Base-by-base conservation (phyloP, 2,888 invertebrate genomes). In the Leptura quadrifasciata region DNA sequence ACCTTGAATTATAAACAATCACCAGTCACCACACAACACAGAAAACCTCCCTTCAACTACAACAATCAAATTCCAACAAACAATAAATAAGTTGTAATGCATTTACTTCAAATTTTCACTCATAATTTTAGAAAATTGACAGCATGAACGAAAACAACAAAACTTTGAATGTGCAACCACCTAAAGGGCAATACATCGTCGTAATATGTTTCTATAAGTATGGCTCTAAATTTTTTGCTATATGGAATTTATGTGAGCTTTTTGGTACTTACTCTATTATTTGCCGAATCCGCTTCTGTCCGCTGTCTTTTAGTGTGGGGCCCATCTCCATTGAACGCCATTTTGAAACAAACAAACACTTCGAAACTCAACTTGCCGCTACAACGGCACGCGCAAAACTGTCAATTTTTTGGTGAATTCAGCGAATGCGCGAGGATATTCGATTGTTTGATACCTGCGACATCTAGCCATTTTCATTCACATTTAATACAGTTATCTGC, bases 281-380 rank as follows among this genome's bases (percentile, higher is more conserved):
- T 90, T 73, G 87, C 88, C 39, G 89, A 84, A 81, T 90, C 90
- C 71, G 87, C 85, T 81, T 90, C 90, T 75, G 89, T 89, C 80
- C 90, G 87, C 82, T 89, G 90, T 84, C 90, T 86, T 88, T 90
- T 90, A 82, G 87, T 88, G 81, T 89, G 89, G 78, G 90, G 90
- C 80, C 92, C 92, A 91, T 93, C 92, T 88, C 93, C 93, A 91
- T 93, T 93, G 91, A 93, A 93, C 92, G 93, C 93, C 93, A 93
- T 93, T 89, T 90, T 92, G 91, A 89, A 92, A 91, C 91, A 92
- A 91, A 91, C 78, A 78, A 80, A 82, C 74, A 78, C 78, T 71
- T 71, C 70, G 74, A 79, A 75, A 79, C 81, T 74, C 83, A 84
- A 86, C 87, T 84, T 79, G 81, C 84, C 86, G 83, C 85, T 82